Evolutionary conservation across 2,797 vertebrate species (phyloP).

Genomic region (Sphenopsis melanotis): DNA sequence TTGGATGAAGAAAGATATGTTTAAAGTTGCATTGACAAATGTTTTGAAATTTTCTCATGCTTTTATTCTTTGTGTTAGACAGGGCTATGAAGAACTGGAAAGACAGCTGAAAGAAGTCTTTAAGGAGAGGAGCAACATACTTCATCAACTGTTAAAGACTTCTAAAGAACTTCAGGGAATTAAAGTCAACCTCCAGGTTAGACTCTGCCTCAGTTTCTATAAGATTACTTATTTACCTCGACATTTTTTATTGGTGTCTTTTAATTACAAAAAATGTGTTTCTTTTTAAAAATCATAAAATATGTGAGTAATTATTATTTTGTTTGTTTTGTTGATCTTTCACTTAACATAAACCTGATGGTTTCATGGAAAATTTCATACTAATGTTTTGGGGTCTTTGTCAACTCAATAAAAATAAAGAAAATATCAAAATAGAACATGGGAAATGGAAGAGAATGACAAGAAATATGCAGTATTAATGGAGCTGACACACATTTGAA

Average conservation of each 20-base stretch:
- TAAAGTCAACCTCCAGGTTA: slow-evolving; percentile 94
- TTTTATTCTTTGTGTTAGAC: slow-evolving; percentile 78
- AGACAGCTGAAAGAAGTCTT: slow-evolving; percentile 94
- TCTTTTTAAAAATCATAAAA: background rate
- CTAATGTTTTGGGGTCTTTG: background rate
- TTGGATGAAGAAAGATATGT: background rate
- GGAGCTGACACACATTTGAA: background rate
- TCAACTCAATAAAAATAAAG: background rate
- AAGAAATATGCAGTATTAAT: background rate
- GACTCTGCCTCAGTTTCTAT: background rate
- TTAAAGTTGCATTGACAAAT: background rate
- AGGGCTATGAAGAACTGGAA: slow-evolving; percentile 92
- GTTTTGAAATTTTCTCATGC: background rate
- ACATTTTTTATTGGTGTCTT: background rate
- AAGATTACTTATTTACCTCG: background rate
- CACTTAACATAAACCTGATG: background rate
- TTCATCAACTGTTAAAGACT: slow-evolving; percentile 92
- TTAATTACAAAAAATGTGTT: background rate
- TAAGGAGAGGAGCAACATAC: slow-evolving; percentile 89
- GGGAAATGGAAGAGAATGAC: background rate
- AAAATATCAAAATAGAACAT: background rate
- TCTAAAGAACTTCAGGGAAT: slow-evolving; percentile 93
- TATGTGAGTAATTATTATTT: background rate
- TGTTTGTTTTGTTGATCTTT: background rate
- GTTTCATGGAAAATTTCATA: background rate